phyloP scores from a whole-genome alignment of 2,797 vertebrate genomes.

The Coluber constrictor region DNA sequence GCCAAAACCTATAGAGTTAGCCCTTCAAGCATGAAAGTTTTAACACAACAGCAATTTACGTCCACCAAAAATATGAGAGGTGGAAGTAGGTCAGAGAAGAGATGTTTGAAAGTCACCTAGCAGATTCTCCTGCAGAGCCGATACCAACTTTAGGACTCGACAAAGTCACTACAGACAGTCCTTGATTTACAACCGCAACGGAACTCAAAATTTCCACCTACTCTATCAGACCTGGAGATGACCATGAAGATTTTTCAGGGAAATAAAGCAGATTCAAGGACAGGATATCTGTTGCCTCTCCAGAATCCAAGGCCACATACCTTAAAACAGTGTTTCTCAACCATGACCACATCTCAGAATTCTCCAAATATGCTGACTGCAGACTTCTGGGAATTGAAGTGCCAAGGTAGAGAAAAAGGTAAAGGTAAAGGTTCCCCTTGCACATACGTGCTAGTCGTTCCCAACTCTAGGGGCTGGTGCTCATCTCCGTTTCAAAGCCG shows the following conservation, averaged over 20 bases:
- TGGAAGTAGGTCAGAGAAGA: neutral
- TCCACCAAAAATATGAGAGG: neutral
- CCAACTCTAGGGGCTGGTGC: no score
- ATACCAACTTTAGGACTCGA: neutral
- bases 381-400: no score
- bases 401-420: no score
- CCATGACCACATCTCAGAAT: no score
- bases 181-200: neutral
- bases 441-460: no score
- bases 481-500: no score
- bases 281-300: neutral
- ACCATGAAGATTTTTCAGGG: neutral
- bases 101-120: neutral
- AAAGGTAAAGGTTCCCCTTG: no score
- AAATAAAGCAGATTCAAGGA: neutral
- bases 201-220: neutral
- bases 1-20: neutral
- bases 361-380: no score
- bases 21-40: neutral
- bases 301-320: neutral
- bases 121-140: neutral
- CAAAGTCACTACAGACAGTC: neutral
- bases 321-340: neutral
- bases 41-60: neutral
- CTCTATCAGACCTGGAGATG: neutral